phyloP scores from a whole-genome alignment of 2,888 invertebrate species.

The Luperina nickerlii region DNA sequence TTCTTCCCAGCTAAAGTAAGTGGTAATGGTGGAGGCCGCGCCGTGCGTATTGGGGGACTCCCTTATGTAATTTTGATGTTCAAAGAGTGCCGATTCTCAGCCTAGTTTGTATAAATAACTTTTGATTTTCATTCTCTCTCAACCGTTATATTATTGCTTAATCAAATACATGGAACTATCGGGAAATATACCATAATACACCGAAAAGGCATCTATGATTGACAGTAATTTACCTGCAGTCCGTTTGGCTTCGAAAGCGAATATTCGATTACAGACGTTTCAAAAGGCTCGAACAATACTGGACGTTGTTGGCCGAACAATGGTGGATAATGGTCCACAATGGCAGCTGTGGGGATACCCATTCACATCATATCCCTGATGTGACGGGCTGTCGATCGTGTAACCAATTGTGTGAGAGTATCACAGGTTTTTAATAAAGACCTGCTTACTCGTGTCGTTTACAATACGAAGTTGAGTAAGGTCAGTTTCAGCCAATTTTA shows the following conservation, averaged over 20 bases:
- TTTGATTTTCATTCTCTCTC: neutral
- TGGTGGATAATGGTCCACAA: slow-evolving; percentile 49
- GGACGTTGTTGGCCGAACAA: slow-evolving; percentile 52
- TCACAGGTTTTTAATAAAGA: neutral
- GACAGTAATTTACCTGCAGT: slow-evolving; percentile 37
- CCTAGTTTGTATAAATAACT: neutral
- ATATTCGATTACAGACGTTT: slow-evolving; percentile 56
- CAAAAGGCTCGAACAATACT: slow-evolving; percentile 65
- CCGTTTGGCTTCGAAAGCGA: slow-evolving; percentile 33
- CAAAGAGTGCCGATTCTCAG: neutral
- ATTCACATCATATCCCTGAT: slow-evolving; percentile 37
- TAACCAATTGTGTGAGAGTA: slow-evolving; percentile 4
- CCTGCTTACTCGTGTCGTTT: neutral
- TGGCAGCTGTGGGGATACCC: slow-evolving; percentile 39
- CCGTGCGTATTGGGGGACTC: neutral
- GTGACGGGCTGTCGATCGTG: slow-evolving; percentile 10
- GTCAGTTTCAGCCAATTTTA: neutral
- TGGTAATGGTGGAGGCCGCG: neutral
- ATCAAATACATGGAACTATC: neutral
- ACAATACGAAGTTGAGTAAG: neutral
- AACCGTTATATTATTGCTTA: no score
- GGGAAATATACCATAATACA: neutral
- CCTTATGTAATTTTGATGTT: neutral
- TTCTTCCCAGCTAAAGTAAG: neutral
- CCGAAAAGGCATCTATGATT: neutral